Evolutionary conservation across 2,113 vertebrate genomes (phyloP).

Genomic region (Grallaria varia): DNA sequence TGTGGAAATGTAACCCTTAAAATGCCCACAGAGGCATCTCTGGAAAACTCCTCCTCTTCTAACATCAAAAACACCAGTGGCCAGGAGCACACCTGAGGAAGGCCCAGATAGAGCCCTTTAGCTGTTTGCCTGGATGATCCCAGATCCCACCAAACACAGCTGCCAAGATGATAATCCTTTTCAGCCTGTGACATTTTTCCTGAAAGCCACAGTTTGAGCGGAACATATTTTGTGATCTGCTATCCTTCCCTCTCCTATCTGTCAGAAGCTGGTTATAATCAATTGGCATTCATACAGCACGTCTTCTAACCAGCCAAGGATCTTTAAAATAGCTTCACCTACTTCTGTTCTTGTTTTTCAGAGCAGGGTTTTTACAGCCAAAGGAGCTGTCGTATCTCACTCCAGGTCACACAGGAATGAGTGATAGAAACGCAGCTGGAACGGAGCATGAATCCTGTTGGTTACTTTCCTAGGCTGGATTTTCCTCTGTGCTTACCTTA

Average conservation of each 20-base stretch:
- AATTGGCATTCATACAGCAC: not conserved
- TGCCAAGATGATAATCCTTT: not conserved
- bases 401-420: not conserved
- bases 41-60: not conserved
- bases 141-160: not conserved
- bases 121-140: not conserved
- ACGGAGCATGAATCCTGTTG: not conserved
- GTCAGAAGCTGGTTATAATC: not conserved
- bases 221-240: not conserved
- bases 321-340: conserved; percentile 16
- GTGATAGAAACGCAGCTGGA: not conserved
- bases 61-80: not conserved
- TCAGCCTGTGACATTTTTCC: not conserved
- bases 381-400: not conserved
- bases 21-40: not conserved
- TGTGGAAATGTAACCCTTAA: not conserved
- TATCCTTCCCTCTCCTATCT: not conserved
- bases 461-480: not conserved
- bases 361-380: not conserved
- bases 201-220: not conserved
- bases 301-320: not conserved
- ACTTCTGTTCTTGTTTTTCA: not conserved
- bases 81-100: not conserved
- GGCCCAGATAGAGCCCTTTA: not conserved
- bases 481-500: not conserved